Evolutionary conservation across 2,113 vertebrate species (phyloP).

Genomic region (Ellobius talpinus): DNA sequence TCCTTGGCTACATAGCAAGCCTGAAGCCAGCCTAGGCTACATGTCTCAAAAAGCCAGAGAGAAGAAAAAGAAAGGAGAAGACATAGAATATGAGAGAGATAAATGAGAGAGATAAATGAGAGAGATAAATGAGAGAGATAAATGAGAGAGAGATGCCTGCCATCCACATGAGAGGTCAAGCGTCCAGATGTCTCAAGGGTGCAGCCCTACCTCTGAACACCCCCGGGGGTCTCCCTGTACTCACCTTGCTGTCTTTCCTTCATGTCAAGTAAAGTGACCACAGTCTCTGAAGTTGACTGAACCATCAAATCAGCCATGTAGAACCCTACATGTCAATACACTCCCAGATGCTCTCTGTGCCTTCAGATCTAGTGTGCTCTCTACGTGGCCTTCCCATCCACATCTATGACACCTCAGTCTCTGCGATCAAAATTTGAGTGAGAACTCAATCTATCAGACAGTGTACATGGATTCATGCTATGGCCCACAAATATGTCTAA

Average conservation of each 20-base stretch:
- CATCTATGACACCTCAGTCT: rapidly evolving
- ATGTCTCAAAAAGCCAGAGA: background rate
- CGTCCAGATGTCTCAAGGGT: background rate
- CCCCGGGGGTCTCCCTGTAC: background rate
- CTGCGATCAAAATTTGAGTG: background rate
- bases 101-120: background rate
- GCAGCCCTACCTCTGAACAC: background rate
- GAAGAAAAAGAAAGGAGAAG: background rate
- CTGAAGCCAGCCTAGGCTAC: too few relatives aligned
- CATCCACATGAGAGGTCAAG: background rate
- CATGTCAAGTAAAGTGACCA: background rate
- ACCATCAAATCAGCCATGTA: rapidly evolving
- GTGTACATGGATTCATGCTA: background rate
- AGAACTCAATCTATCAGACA: background rate
- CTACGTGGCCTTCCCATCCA: background rate
- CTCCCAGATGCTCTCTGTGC: too few relatives aligned
- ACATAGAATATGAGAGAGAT: background rate
- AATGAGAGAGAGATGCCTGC: background rate
- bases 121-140: background rate
- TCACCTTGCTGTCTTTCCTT: background rate
- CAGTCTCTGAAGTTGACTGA: too few relatives aligned
- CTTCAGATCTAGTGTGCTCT: background rate
- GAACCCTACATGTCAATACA: background rate
- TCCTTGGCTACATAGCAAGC: background rate
- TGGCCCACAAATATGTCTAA: background rate